phyloP scores from a whole-genome alignment of 2,113 vertebrate genomes.

The Stegastes partitus region DNA sequence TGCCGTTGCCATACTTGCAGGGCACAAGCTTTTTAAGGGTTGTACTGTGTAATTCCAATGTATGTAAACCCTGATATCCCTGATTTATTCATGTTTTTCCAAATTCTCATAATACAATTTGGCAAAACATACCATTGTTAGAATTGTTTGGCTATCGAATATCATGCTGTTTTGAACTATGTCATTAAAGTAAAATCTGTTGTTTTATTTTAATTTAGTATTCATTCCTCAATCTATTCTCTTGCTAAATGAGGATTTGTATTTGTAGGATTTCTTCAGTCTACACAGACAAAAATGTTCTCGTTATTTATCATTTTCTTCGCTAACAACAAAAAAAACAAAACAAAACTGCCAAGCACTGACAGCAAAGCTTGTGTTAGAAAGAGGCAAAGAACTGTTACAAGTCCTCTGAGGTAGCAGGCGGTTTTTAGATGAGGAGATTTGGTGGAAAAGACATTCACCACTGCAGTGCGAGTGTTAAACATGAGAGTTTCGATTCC shows the following conservation, averaged over 20 bases:
- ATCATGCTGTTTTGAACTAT: background rate
- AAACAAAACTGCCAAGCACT: constrained; percentile 25
- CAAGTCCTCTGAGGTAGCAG: constrained; percentile 73
- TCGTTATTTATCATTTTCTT: background rate
- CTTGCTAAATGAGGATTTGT: background rate
- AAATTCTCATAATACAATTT: background rate
- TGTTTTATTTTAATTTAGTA: background rate
- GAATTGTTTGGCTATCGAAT: background rate
- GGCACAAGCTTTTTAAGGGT: background rate
- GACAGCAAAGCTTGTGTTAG: constrained; percentile 27
- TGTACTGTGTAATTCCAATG: background rate
- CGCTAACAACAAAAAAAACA: constrained; percentile 5
- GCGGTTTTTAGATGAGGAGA: constrained; percentile 52
- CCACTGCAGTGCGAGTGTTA: constrained; percentile 14
- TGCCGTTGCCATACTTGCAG: background rate
- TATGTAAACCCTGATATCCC: background rate
- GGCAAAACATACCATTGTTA: too few species aligned
- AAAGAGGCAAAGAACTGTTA: constrained; percentile 32
- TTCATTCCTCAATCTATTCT: background rate
- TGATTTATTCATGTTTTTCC: background rate
- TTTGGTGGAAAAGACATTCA: constrained; percentile 36
- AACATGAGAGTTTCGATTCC: constrained; percentile 12
- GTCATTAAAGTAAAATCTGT: background rate
- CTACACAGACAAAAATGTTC: background rate
- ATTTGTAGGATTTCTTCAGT: background rate